Percentiles rank a stretch among this genome's conserved stretches.
Conservation (phyloP, 2,797 vertebrate species). For the Sebastes itinus region DNA sequence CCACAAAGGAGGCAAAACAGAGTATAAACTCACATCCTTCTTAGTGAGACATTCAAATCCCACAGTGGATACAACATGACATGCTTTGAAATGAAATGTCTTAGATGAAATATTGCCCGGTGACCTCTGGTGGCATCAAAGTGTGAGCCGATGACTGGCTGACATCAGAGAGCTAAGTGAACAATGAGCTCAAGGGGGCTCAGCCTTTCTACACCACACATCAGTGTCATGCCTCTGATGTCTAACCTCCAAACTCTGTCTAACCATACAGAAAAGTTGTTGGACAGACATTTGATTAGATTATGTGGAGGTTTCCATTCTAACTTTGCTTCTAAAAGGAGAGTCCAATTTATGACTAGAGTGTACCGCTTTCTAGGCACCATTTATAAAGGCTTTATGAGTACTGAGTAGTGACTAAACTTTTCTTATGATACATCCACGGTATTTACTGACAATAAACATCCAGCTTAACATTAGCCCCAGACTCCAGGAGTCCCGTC, state of each 20-base stretch:
- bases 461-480: neutral
- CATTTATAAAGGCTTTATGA: neutral
- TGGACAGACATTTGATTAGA: neutral
- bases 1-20: neutral
- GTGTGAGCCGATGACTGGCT: constrained; percentile 9
- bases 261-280: neutral
- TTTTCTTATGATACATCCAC: no score
- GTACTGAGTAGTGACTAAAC: no score
- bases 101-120: constrained; percentile 19
- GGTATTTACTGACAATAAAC: no score
- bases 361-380: neutral
- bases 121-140: constrained; percentile 48
- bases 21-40: neutral
- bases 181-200: constrained; percentile 9
- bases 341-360: neutral
- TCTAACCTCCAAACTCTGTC: neutral
- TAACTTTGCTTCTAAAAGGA: neutral
- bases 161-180: constrained; percentile 34
- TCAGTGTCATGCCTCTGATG: neutral
- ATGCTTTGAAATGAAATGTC: constrained; percentile 37
- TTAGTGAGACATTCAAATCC: constrained; percentile 15
- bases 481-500: neutral
- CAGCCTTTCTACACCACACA: constrained; percentile 1
- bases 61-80: constrained; percentile 12
- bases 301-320: neutral